Conservation (phyloP, 1,140 invertebrate genomes). For the Drosophila bifasciata region DNA sequence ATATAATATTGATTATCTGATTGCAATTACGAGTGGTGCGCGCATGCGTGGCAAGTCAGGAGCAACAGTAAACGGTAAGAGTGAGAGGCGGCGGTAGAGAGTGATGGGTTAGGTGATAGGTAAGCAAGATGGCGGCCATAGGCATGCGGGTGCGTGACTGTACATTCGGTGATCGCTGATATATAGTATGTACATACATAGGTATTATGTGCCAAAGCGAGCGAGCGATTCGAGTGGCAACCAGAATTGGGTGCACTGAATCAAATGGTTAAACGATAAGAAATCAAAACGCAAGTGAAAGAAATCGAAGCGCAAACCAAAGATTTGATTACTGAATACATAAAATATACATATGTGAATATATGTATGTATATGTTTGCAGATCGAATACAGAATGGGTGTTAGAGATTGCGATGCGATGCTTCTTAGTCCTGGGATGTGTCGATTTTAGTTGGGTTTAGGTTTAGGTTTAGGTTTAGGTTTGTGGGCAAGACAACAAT, state of each 20-base stretch:
- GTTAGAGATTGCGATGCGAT: slow-evolving; percentile 56
- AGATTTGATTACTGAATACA: slow-evolving; percentile 38
- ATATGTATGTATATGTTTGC: slow-evolving; percentile 6
- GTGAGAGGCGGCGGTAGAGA: background rate
- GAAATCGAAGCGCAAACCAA: slow-evolving; percentile 57
- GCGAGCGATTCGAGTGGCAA: slow-evolving; percentile 5
- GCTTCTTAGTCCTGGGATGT: slow-evolving; percentile 42
- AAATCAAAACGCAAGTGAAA: slow-evolving; percentile 34
- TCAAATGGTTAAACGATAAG: slow-evolving; percentile 39
- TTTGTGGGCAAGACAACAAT: slow-evolving; percentile 71
- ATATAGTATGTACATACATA: slow-evolving; percentile 3
- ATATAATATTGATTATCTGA: slow-evolving; percentile 6
- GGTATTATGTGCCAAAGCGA: slow-evolving; percentile 10
- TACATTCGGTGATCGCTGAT: slow-evolving; percentile 39
- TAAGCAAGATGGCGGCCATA: slow-evolving; percentile 41
- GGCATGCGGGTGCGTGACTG: slow-evolving; percentile 63
- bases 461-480: slow-evolving; percentile 21
- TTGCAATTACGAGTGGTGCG: slow-evolving; percentile 30
- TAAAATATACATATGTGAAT: slow-evolving; percentile 6
- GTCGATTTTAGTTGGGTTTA: slow-evolving; percentile 32
- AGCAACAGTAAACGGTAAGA: background rate
- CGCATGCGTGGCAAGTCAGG: slow-evolving; percentile 33
- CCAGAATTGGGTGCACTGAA: slow-evolving; percentile 33
- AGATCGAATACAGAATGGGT: slow-evolving; percentile 40
- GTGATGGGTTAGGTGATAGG: background rate